phyloP scores from a whole-genome alignment of 2,797 vertebrate species.

The Spizella passerina region DNA sequence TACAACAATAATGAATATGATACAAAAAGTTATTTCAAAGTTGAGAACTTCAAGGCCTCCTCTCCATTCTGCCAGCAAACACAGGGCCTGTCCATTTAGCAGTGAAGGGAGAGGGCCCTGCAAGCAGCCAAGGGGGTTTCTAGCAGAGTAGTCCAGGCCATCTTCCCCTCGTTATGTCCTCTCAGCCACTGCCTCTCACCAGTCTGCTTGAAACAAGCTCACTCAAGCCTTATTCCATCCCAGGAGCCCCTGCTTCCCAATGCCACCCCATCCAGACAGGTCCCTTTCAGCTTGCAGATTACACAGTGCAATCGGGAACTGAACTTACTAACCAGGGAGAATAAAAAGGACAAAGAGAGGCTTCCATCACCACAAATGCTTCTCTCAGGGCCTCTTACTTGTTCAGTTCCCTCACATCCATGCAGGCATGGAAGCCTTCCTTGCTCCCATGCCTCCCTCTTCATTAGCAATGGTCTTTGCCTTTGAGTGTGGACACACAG shows the following conservation, averaged over 20 bases:
- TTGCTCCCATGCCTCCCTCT: neutral
- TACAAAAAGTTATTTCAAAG: neutral
- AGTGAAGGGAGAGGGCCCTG: neutral
- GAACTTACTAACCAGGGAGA: neutral
- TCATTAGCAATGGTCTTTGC: neutral
- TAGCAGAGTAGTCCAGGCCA: neutral
- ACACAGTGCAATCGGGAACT: neutral
- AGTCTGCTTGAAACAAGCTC: neutral
- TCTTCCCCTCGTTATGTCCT: rapidly evolving
- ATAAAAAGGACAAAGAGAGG: neutral
- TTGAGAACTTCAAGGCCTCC: neutral
- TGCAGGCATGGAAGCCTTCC: neutral
- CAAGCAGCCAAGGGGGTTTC: neutral
- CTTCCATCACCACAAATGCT: neutral
- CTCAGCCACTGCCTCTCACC: neutral
- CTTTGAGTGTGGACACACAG: neutral
- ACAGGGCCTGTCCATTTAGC: neutral
- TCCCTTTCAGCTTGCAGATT: neutral
- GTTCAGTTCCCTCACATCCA: neutral
- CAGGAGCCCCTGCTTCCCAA: neutral
- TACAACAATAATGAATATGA: neutral
- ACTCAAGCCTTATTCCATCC: neutral
- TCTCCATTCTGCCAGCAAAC: neutral
- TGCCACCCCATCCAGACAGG: neutral
- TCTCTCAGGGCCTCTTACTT: neutral